These are phyloP conservation scores for Coregonus sp. DNA, from an alignment of 2,797 vertebrate genomes.

Conservation along the genomic window DNA sequence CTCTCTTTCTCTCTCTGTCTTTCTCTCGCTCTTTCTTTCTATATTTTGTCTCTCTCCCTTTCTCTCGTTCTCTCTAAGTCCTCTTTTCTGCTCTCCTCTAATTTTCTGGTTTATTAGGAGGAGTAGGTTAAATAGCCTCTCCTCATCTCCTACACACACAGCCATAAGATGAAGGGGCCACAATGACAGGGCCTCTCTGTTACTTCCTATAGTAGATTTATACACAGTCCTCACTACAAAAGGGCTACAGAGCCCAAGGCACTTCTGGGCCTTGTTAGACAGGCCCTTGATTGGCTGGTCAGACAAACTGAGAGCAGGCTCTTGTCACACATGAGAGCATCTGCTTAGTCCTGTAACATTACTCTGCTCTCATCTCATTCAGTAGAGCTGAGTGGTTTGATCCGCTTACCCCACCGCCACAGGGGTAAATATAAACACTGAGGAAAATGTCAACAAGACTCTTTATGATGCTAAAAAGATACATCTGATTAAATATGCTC, in stretches of 20 bases:
- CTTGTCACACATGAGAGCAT: conserved; percentile 7
- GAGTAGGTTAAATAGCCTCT: background rate
- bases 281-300: conserved; percentile 1
- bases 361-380: background rate
- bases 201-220: background rate
- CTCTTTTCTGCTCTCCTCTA: background rate
- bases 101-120: conserved; percentile 9
- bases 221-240: background rate
- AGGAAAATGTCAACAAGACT: conserved; percentile 6
- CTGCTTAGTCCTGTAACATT: background rate
- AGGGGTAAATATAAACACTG: conserved; percentile 59
- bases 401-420: conserved; percentile 49
- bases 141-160: conserved; percentile 20
- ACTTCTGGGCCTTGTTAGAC: conserved; percentile 7
- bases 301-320: background rate
- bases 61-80: conserved; percentile 1
- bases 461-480: conserved; percentile 50
- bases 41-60: background rate
- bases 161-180: conserved; percentile 28
- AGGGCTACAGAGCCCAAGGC: background rate
- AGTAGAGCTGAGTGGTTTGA: conserved; percentile 43
- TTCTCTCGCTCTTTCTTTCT: too few relatives aligned
- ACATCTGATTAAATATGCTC: background rate
- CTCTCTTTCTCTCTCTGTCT: background rate
- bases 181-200: background rate